Conservation (phyloP, 2,113 vertebrate genomes). For the Boleophthalmus pectinirostris region DNA sequence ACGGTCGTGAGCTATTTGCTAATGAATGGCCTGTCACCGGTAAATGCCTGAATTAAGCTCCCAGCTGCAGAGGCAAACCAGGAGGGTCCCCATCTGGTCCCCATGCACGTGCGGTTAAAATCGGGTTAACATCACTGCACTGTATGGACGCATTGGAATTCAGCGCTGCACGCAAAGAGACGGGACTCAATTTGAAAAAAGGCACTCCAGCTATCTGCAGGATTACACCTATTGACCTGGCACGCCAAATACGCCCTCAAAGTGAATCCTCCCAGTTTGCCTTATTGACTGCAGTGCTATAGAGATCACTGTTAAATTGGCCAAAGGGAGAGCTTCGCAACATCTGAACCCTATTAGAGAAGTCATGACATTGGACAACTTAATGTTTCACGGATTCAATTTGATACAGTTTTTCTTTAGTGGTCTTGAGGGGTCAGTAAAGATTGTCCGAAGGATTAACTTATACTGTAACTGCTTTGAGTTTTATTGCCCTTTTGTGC, state of each 20-base stretch:
- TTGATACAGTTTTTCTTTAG: constrained; percentile 31
- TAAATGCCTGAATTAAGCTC: constrained; percentile 48
- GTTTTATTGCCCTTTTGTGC: constrained; percentile 36
- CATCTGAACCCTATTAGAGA: constrained; percentile 43
- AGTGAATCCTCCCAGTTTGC: constrained; percentile 59
- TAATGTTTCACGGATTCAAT: constrained; percentile 36
- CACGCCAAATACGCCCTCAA: constrained; percentile 60
- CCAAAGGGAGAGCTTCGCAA: constrained; percentile 44
- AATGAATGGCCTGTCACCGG: constrained; percentile 50
- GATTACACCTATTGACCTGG: constrained; percentile 66
- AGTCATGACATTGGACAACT: constrained; percentile 40
- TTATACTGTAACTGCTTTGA: constrained; percentile 35
- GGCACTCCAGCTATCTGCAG: constrained; percentile 65
- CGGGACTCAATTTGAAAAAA: constrained; percentile 55
- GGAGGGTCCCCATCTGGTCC: constrained; percentile 43
- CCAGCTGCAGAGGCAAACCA: constrained; percentile 32
- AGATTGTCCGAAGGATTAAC: constrained; percentile 48
- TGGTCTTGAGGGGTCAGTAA: constrained; percentile 44
- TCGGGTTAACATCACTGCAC: constrained; percentile 2
- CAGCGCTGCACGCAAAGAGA: constrained; percentile 40
- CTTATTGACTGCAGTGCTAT: constrained; percentile 64
- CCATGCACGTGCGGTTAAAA: constrained; percentile 32
- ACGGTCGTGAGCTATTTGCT: constrained; percentile 26
- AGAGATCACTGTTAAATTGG: constrained; percentile 48
- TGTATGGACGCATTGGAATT: constrained; percentile 57